phyloP scores from a whole-genome alignment of 2,888 invertebrate genomes.

The Adela reaumurella region DNA sequence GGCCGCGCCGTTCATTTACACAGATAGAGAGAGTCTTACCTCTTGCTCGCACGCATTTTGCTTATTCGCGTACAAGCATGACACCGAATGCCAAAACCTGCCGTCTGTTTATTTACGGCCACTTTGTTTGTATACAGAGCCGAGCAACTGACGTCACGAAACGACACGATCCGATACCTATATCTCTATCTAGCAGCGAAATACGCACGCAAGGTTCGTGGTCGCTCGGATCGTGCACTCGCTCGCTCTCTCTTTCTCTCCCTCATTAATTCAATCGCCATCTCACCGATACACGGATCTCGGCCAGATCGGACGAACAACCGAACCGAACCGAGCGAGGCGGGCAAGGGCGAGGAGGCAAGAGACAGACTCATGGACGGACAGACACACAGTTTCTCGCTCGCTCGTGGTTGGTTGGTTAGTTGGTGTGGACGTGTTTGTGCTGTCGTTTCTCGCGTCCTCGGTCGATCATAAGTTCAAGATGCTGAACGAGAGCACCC shows the following conservation, averaged over 20 bases:
- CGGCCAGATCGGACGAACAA: no score
- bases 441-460: constrained; percentile 1
- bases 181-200: no score
- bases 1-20: not conserved
- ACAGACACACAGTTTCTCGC: no score
- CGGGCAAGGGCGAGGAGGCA: no score
- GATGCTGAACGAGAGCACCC: constrained; percentile 49
- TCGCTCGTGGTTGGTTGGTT: constrained; percentile 17
- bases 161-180: not conserved
- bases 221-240: no score
- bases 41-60: not conserved
- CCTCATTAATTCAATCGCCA: constrained; percentile 53
- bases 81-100: constrained; percentile 23
- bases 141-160: constrained; percentile 51
- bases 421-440: constrained; percentile 15
- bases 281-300: no score
- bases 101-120: constrained; percentile 56
- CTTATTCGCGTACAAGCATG: constrained; percentile 28
- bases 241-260: constrained; percentile 31
- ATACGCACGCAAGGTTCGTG: no score
- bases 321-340: no score
- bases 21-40: no score
- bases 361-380: no score
- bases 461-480: constrained; percentile 16
- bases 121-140: constrained; percentile 56